A percentile compares a stretch with the other conserved stretches of the same genome.
phyloP scores from a whole-genome alignment of 2,113 vertebrate genomes.

The Holacanthus passer region DNA sequence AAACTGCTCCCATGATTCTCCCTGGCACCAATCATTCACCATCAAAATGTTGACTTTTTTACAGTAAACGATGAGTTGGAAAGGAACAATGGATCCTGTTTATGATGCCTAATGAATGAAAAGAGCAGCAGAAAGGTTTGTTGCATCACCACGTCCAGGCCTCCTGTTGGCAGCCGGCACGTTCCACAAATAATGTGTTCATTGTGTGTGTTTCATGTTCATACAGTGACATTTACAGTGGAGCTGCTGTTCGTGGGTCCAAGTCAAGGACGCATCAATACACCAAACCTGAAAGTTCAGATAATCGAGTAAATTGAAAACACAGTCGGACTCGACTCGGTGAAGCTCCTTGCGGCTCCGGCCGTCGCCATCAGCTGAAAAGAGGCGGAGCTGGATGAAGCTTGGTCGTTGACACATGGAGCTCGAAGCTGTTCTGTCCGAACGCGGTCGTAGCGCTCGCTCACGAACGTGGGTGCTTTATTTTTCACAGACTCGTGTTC shows the following conservation, averaged over 20 bases:
- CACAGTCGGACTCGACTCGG: conserved; percentile 38
- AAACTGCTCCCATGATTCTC: conserved; percentile 57
- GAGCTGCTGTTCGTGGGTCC: conserved; percentile 60
- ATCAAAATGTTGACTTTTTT: conserved; percentile 8
- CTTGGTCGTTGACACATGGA: too few species aligned
- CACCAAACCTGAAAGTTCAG: conserved; percentile 45
- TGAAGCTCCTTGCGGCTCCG: too few species aligned
- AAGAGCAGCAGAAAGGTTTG: conserved; percentile 13
- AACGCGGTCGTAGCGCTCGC: too few species aligned
- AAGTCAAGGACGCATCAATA: conserved; percentile 50
- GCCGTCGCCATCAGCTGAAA: too few species aligned
- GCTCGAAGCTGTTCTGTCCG: too few species aligned
- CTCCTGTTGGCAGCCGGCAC: conserved; percentile 31
- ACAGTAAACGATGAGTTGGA: background rate
- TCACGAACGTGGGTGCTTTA: too few species aligned
- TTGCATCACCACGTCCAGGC: conserved; percentile 51
- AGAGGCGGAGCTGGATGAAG: too few species aligned
- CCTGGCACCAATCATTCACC: conserved; percentile 48
- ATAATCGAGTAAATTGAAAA: conserved; percentile 58
- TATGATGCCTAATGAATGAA: conserved; percentile 56
- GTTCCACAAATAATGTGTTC: conserved; percentile 33
- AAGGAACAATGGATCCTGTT: conserved; percentile 57
- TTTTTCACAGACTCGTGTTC: too few species aligned
- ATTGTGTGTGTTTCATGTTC: conserved; percentile 51
- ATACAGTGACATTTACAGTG: conserved; percentile 50